Evolutionary conservation across 2,113 vertebrate species (phyloP).

Genomic region (Strix aluco): DNA sequence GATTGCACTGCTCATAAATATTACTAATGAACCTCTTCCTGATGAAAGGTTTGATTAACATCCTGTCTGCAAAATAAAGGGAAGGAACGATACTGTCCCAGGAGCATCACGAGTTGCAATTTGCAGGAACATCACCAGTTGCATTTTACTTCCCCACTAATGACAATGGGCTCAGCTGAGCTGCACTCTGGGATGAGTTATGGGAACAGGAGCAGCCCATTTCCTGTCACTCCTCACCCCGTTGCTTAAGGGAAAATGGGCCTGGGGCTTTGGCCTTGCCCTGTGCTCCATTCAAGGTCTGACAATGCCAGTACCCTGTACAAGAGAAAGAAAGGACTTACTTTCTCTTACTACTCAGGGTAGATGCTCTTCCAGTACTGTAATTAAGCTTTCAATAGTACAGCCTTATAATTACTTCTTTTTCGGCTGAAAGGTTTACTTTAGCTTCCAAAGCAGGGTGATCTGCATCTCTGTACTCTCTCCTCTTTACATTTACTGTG

Average conservation of each 20-base stretch:
- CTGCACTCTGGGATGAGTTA: neutral
- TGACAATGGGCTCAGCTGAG: neutral
- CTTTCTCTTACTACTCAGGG: neutral
- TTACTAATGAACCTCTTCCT: neutral
- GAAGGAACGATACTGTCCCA: neutral
- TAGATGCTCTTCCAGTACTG: neutral
- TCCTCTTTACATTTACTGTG: neutral
- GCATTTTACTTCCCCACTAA: constrained; percentile 11
- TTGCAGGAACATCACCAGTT: neutral
- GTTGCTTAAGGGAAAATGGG: neutral
- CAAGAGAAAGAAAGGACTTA: neutral
- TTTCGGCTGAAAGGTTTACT: neutral
- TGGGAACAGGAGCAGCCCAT: neutral
- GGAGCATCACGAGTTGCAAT: constrained; percentile 20
- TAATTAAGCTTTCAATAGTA: neutral
- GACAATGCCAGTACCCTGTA: neutral
- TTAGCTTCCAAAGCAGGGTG: neutral
- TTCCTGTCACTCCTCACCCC: neutral
- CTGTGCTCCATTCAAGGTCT: neutral
- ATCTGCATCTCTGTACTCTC: neutral
- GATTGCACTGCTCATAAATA: neutral
- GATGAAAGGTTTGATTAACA: constrained; percentile 9
- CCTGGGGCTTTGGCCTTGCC: neutral
- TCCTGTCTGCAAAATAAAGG: constrained; percentile 28
- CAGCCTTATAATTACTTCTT: neutral